Conservation (phyloP, 2,888 invertebrate species). For the Drymonia ruficornis region DNA sequence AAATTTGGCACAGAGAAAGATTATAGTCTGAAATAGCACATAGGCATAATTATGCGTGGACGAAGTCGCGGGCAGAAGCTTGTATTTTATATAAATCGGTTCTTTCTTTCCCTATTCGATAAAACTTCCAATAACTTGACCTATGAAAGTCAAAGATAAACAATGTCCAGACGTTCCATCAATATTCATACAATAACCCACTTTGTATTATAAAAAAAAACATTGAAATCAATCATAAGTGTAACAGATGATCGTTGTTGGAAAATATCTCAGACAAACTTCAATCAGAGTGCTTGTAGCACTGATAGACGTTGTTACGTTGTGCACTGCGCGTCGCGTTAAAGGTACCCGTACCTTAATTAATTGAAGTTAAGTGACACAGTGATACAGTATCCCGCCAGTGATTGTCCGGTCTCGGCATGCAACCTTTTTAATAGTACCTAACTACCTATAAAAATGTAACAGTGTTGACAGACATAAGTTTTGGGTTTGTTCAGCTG, state of each 20-base stretch:
- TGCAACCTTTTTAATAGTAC: not conserved
- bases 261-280: not conserved
- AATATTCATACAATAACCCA: not conserved
- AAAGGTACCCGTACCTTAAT: constrained; percentile 20
- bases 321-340: constrained; percentile 1
- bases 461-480: constrained; percentile 5
- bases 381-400: constrained; percentile 21
- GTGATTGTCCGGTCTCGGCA: constrained; percentile 14
- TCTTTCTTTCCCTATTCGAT: no score
- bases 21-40: no score
- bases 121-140: not conserved
- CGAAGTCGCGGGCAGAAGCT: no score
- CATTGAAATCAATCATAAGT: not conserved
- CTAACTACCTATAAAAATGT: constrained; percentile 14
- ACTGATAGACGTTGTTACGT: not conserved
- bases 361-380: constrained; percentile 23
- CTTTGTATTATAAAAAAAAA: not conserved
- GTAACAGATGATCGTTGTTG: not conserved
- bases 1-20: no score
- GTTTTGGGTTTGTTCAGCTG: not conserved
- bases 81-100: no score
- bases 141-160: not conserved
- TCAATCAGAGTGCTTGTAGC: not conserved
- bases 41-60: no score
- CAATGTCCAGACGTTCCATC: not conserved